phyloP scores from a whole-genome alignment of 2,797 vertebrate species.

The Melanotaenia maccullochi region DNA sequence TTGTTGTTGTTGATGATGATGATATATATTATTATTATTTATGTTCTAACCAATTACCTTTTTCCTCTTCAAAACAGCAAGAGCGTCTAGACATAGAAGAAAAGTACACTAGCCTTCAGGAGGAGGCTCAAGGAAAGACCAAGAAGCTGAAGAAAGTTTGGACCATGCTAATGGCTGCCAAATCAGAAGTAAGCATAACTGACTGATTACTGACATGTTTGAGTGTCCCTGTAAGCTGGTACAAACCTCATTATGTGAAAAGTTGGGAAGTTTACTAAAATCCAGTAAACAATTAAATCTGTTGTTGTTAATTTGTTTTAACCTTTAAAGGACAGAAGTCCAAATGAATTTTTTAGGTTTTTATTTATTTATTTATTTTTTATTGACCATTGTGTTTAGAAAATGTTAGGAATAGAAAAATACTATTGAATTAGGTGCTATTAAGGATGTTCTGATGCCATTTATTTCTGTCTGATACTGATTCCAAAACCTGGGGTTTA shows the following conservation, averaged over 20 bases:
- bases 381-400: not conserved
- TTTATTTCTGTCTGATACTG: too few relatives aligned
- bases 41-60: not conserved
- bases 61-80: constrained; percentile 84
- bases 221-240: not conserved
- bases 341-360: not conserved
- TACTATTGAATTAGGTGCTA: too few relatives aligned
- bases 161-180: constrained; percentile 99
- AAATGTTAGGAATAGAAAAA: too few relatives aligned
- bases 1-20: too few relatives aligned
- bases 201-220: constrained; percentile 3
- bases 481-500: too few relatives aligned
- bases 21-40: not conserved
- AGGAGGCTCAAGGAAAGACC: constrained; percentile 98
- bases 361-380: not conserved
- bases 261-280: not conserved
- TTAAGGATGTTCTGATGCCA: too few relatives aligned
- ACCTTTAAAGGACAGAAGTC: not conserved
- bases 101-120: constrained; percentile 98
- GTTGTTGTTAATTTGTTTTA: not conserved
- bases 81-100: constrained; percentile 98
- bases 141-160: constrained; percentile 99
- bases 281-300: not conserved
- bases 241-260: not conserved
- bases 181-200: constrained; percentile 89